Conservation (phyloP, 1,140 invertebrate genomes). For the Calephelis virginiensis region DNA sequence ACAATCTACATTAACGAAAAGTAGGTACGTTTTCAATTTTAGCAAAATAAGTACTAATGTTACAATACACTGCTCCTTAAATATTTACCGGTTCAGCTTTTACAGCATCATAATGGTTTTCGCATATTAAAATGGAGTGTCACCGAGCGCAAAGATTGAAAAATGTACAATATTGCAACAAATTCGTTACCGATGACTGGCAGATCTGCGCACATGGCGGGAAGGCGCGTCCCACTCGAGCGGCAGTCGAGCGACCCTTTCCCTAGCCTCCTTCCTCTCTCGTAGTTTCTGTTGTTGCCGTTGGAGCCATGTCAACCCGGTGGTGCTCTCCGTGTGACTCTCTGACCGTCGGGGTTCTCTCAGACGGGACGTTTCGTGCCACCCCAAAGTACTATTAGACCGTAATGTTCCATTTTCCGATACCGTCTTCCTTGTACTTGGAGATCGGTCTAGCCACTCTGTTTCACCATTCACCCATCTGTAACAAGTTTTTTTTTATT, state of each 20-base stretch:
- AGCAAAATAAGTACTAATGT: too few species aligned
- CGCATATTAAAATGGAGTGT: neutral
- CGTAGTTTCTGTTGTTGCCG: conserved; percentile 88
- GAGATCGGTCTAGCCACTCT: conserved; percentile 60
- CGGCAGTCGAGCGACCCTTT: conserved; percentile 84
- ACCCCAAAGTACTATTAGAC: conserved; percentile 56
- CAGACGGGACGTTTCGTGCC: conserved; percentile 52
- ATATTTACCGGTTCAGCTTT: too few species aligned
- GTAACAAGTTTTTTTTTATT: conserved; percentile 13
- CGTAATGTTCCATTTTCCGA: conserved; percentile 64
- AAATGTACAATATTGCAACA: neutral
- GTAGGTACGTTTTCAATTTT: too few species aligned
- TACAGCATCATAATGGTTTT: neutral
- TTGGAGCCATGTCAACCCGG: conserved; percentile 86
- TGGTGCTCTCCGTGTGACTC: conserved; percentile 51
- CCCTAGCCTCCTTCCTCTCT: conserved; percentile 82
- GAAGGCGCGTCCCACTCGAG: conserved; percentile 79
- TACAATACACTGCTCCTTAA: too few species aligned
- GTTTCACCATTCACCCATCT: conserved; percentile 68
- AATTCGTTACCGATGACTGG: conserved; percentile 65
- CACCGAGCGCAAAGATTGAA: neutral
- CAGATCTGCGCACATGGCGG: conserved; percentile 67
- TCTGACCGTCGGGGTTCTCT: conserved; percentile 62
- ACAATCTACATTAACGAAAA: too few species aligned
- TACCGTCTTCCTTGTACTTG: conserved; percentile 48